Evolutionary conservation across 1,140 invertebrate genomes (phyloP).

Genomic region (Diabrotica virgifera): DNA sequence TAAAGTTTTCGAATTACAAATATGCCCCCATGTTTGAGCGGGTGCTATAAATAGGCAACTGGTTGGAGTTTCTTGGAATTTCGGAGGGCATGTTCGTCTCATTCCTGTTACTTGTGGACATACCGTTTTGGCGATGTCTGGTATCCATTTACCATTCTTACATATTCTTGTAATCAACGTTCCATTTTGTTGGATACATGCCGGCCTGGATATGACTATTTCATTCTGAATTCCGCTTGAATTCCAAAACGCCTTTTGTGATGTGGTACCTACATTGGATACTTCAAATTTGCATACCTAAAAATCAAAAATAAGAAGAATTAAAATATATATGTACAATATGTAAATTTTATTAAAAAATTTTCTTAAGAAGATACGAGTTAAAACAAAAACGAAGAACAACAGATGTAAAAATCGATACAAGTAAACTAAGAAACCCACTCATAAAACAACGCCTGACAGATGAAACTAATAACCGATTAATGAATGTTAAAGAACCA

Average conservation of each 20-base stretch:
- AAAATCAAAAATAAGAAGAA: too few species aligned
- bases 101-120: not conserved
- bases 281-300: not conserved
- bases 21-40: slow-evolving; percentile 15
- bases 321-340: too few species aligned
- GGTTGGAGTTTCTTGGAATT: slow-evolving; percentile 9
- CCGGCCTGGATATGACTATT: slow-evolving; percentile 26
- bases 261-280: not conserved
- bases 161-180: slow-evolving; percentile 27
- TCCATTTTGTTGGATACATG: slow-evolving; percentile 22
- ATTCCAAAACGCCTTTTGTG: slow-evolving; percentile 3
- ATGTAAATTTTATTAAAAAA: too few species aligned
- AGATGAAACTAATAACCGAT: too few species aligned
- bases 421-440: too few species aligned
- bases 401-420: too few species aligned
- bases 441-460: too few species aligned
- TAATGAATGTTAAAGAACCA: too few species aligned
- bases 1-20: slow-evolving; percentile 5
- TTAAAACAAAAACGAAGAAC: too few species aligned
- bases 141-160: slow-evolving; percentile 22
- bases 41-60: slow-evolving; percentile 22
- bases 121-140: not conserved
- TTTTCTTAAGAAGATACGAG: too few species aligned
- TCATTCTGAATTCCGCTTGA: slow-evolving; percentile 8
- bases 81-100: slow-evolving; percentile 15